Base-by-base conservation (phyloP, 37 sponge, comb jelly and placozoan species). In the Mnemiopsis leidyi region DNA sequence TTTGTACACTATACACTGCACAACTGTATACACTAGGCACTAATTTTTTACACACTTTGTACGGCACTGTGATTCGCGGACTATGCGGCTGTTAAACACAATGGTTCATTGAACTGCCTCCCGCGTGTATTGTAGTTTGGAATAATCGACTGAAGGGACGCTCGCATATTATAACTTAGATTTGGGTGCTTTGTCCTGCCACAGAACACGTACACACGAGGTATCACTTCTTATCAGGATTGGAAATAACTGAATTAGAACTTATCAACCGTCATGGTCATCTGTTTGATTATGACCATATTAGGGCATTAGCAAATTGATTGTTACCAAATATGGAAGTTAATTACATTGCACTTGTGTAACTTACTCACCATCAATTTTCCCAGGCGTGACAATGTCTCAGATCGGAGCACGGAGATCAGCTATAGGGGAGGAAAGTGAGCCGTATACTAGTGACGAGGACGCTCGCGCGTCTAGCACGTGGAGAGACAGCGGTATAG, bases 401-500 rank as follows among this genome's bases (percentile, higher is more conserved):
- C 36, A 30, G 36, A 79, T 79, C 21, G 82, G 35, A 23, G 29
- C 82, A 13, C 26, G 37, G 3, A 79, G 82, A 69, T 69, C 73
- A 7, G 82, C 36, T 7, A 79, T 79, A 3, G 82, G 82, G 9
- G 82, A 79, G 82, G 82, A 79, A 23, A 79, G 37, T 16, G 82
- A 79, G 21, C 61, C 61, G 13, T 48, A 13, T 48, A 33, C 20
- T 33, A 35, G 37, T 79, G 37, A 36, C 37, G 82, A 79, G 35
- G 82, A 79, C 23, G 29, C 33, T 9, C 26, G 73, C 2, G 29
- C 24, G 28, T 69, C 82, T 7, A 23, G 36, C 2, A 79, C 82
- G 36, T 79, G 82, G 82, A 30, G 82, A 33, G 82, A 79, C 37
- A 79, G 82, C 34, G 82, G 82, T 28, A 79, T 79, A 36, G 82